phyloP scores from a whole-genome alignment of 2,797 vertebrate genomes.

The Ceryle rudis region DNA sequence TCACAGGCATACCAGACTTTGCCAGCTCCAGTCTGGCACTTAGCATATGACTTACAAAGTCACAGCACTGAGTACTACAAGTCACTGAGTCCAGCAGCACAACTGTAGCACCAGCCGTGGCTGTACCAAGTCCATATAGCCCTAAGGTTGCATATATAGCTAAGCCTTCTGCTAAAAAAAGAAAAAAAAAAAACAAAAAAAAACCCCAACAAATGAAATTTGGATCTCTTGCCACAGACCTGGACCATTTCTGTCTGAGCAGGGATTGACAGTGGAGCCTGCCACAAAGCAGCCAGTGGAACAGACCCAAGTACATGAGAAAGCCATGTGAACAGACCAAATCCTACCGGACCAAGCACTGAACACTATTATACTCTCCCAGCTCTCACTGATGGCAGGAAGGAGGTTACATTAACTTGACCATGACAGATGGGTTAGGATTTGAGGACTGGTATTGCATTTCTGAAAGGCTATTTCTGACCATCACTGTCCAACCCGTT shows the following conservation, averaged over 20 bases:
- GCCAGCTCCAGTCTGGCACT: not conserved
- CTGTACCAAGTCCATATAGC: not conserved
- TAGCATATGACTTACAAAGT: not conserved
- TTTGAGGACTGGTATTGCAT: not conserved
- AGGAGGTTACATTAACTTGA: not conserved
- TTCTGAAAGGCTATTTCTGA: not conserved
- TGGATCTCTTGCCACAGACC: not conserved
- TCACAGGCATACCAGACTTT: not conserved
- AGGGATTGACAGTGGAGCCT: not conserved
- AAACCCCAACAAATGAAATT: not conserved
- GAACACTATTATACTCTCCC: not conserved
- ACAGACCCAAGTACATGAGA: not conserved
- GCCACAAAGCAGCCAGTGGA: not conserved
- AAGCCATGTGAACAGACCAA: not conserved
- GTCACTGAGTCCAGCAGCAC: not conserved
- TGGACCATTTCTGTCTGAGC: not conserved
- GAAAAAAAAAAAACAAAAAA: no score
- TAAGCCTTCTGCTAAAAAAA: not conserved
- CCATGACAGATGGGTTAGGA: not conserved
- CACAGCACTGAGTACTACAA: not conserved
- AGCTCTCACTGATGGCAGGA: not conserved
- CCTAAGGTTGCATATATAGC: not conserved
- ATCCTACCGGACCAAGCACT: not conserved
- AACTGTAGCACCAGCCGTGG: not conserved
- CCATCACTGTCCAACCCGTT: not conserved